Evolutionary conservation across 1,140 invertebrate genomes (phyloP), one percentile per base, ranked within the genome.

Genomic region (Mizuhopecten yessoensis): DNA sequence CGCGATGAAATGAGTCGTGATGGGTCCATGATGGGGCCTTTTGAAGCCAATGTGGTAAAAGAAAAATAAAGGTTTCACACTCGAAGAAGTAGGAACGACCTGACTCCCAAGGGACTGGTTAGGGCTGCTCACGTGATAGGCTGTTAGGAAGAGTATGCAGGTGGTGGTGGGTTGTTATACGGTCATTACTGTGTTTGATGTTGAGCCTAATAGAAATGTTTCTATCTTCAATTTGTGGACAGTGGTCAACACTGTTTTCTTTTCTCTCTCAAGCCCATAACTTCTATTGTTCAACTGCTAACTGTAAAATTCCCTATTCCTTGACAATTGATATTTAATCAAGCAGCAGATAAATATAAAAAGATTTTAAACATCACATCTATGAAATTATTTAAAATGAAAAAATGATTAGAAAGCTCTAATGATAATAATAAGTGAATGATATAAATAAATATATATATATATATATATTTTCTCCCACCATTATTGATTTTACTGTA

Each of bases 1-100:
- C 57, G 57, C 57, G 57, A 5, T 75, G 23, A 75, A 75, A 75
- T n/a, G 57, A 75, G 57, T 75, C 57, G 57, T 34, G 86, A 23
- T 45, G 10, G 33, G 20, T 86, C 34, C 86, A 87, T 90, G 89
- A 90, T 90, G 89, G 87, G 86, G 86, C 23, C 33, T 87, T 86
- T 90, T 90, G 86, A 87, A 90, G 49, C 86, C 42, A 11, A 33
- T 34, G 89, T 49, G 87, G 86, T 49, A 87, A 90, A 90, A 90
- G 87, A 86, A 90, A 87, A 90, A 87, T 90, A 87, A 87, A 87
- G 49, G 49, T 90, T 90, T 90, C 89, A 90, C 86, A 90, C 89
- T n/a, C 87, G 86, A 39, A 49, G 86, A 87, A 90, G 89, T 90
- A 34, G 33, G 89, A 90, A 90, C 39, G 86, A 86, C 23, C 34